Evolutionary conservation across 2,888 invertebrate species (phyloP), one percentile per base, ranked within the genome.

Genomic region (Clitarchus hookeri): DNA sequence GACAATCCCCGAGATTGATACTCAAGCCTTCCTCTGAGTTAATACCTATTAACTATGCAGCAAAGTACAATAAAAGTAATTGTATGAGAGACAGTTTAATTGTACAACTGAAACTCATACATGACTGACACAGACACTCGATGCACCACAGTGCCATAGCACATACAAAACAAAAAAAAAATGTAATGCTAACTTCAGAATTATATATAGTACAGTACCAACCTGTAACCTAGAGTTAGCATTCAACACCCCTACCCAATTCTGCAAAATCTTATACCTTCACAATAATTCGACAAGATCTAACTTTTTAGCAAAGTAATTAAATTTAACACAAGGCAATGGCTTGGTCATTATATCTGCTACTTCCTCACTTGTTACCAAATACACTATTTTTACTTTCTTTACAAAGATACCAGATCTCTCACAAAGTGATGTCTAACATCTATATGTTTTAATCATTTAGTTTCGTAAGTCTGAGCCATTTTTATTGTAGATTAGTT

Each of bases 171-270:
- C n/a, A n/a, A n/a, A n/a, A n/a, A n/a, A n/a, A n/a, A n/a, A n/a
- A n/a, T n/a, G n/a, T n/a, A n/a, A n/a, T n/a, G n/a, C n/a, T n/a
- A n/a, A n/a, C n/a, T n/a, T n/a, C n/a, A n/a, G n/a, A n/a, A n/a
- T n/a, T n/a, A n/a, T n/a, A n/a, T n/a, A n/a, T n/a, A n/a, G n/a
- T n/a, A n/a, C n/a, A n/a, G n/a, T n/a, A n/a, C n/a, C n/a, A n/a
- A n/a, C n/a, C n/a, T n/a, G n/a, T n/a, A n/a, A n/a, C n/a, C n/a
- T n/a, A n/a, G n/a, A n/a, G n/a, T n/a, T n/a, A n/a, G n/a, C n/a
- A n/a, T n/a, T n/a, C n/a, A 79, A 79, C 79, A 79, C 79, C 25
- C 79, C 0, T 79, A 23, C 79, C 27, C n/a, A 79, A 79, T 79
- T 79, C 25, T 79, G 79, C 23, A 79, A 79, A 48, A 19, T 12